phyloP scores from a whole-genome alignment of 2,888 invertebrate species.

The Amphipyra tragopoginis region DNA sequence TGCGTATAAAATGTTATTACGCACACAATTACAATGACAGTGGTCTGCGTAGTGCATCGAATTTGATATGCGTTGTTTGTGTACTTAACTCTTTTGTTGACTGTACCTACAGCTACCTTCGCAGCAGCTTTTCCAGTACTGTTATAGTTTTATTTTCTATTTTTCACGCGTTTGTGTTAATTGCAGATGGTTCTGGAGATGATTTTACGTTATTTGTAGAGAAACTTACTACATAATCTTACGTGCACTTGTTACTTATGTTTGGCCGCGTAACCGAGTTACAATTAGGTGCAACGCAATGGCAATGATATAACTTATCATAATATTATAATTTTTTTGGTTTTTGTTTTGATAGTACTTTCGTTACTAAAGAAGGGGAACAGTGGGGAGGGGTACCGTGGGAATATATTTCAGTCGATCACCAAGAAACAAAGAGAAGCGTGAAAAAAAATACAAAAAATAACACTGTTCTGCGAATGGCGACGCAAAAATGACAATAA shows the following conservation, averaged over 20 bases:
- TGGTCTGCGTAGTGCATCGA: too few species aligned
- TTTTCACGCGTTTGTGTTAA: slow-evolving; percentile 13
- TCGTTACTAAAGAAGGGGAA: too few species aligned
- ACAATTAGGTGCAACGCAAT: slow-evolving; percentile 38
- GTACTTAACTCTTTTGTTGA: too few species aligned
- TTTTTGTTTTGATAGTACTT: background rate
- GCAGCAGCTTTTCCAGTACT: slow-evolving; percentile 5
- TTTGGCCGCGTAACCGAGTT: slow-evolving; percentile 45
- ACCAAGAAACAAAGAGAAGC: background rate
- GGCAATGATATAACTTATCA: slow-evolving; percentile 37
- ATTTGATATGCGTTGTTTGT: too few species aligned
- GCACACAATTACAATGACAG: too few species aligned
- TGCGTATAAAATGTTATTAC: too few species aligned
- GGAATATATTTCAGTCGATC: background rate
- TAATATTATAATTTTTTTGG: background rate
- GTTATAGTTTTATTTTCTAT: slow-evolving; percentile 7
- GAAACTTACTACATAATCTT: slow-evolving; percentile 52
- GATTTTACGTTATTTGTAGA: slow-evolving; percentile 44
- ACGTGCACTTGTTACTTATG: slow-evolving; percentile 31
- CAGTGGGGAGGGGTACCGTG: too few species aligned
- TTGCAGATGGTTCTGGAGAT: slow-evolving; percentile 9
- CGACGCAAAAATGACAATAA: slow-evolving; percentile 62
- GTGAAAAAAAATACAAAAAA: slow-evolving; percentile 1
- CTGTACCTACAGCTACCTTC: background rate
- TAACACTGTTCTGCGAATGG: slow-evolving; percentile 11